phyloP scores from a whole-genome alignment of 2,113 vertebrate genomes.

The Micronycteris hirsuta region DNA sequence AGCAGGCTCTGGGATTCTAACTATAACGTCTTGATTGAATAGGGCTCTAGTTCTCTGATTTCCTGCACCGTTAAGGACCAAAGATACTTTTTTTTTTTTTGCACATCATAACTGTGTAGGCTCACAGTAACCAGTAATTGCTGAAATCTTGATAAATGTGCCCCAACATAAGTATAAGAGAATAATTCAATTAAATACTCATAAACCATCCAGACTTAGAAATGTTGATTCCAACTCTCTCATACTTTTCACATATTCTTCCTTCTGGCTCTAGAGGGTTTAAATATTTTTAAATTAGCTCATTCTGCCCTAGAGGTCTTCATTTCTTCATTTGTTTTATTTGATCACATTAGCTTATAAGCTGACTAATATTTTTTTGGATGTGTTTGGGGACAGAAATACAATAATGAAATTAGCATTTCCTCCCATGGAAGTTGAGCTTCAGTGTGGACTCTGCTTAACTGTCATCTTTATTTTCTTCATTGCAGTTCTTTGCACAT shows the following conservation, averaged over 20 bases:
- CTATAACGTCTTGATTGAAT: not conserved
- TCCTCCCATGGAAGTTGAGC: not conserved
- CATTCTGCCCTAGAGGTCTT: constrained; percentile 51
- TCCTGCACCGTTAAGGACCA: not conserved
- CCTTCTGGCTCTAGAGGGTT: constrained; percentile 64
- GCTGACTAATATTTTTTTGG: constrained; percentile 57
- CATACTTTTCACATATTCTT: constrained; percentile 55
- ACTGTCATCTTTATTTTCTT: constrained; percentile 17
- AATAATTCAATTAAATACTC: constrained; percentile 68
- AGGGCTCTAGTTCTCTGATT: not conserved
- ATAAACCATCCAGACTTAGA: constrained; percentile 58
- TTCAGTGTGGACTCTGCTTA: not conserved
- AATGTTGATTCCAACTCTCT: constrained; percentile 52
- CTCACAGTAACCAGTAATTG: constrained; percentile 53
- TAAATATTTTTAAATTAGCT: constrained; percentile 74
- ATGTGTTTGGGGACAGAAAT: constrained; percentile 58
- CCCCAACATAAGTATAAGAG: constrained; percentile 39
- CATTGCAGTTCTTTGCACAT: not conserved
- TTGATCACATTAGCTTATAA: constrained; percentile 70
- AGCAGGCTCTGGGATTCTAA: not conserved
- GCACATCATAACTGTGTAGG: not conserved
- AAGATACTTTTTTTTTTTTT: constrained; percentile 1
- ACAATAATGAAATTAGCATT: constrained; percentile 57
- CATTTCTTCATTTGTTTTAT: constrained; percentile 71
- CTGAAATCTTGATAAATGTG: constrained; percentile 68